A percentile compares a stretch with the other conserved stretches of the same genome.
phyloP scores from a whole-genome alignment of 2,797 vertebrate genomes.

The Tauraco hartlaubi region DNA sequence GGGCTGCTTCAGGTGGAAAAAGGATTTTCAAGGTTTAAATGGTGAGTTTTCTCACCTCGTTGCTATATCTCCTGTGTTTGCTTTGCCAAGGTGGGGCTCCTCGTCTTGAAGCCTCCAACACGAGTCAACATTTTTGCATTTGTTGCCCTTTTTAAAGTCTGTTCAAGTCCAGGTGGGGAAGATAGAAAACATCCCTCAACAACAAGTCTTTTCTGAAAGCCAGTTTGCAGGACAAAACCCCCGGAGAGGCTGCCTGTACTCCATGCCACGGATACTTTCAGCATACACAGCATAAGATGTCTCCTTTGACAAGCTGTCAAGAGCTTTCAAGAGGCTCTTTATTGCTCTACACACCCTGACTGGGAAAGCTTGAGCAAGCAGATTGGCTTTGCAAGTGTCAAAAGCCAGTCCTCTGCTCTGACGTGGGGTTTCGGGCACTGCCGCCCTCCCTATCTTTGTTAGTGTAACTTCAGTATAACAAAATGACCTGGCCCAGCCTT shows the following conservation, averaged over 20 bases:
- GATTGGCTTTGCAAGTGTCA: background rate
- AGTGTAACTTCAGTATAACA: background rate
- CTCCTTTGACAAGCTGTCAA: conserved; percentile 5
- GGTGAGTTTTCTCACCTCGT: background rate
- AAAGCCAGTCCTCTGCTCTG: background rate
- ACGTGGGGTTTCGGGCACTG: fast-evolving
- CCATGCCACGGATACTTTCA: background rate
- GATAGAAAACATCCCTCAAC: background rate
- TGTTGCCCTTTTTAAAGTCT: background rate
- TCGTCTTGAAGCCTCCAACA: fast-evolving
- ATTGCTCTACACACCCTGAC: background rate
- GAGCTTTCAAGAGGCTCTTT: background rate
- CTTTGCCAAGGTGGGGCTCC: background rate
- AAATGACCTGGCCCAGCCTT: background rate
- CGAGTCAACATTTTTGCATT: background rate
- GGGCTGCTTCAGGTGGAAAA: background rate
- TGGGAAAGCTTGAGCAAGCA: background rate
- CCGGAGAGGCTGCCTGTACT: background rate
- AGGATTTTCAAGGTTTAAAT: background rate
- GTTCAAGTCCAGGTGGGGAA: background rate
- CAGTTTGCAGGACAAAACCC: background rate
- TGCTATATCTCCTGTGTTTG: background rate
- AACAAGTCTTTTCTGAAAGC: background rate
- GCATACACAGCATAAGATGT: background rate
- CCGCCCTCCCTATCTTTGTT: fast-evolving